Percentiles rank a stretch among this genome's conserved stretches.
Evolutionary conservation across 2,888 invertebrate genomes (phyloP).

Genomic region (Eurytoma adleriae): DNA sequence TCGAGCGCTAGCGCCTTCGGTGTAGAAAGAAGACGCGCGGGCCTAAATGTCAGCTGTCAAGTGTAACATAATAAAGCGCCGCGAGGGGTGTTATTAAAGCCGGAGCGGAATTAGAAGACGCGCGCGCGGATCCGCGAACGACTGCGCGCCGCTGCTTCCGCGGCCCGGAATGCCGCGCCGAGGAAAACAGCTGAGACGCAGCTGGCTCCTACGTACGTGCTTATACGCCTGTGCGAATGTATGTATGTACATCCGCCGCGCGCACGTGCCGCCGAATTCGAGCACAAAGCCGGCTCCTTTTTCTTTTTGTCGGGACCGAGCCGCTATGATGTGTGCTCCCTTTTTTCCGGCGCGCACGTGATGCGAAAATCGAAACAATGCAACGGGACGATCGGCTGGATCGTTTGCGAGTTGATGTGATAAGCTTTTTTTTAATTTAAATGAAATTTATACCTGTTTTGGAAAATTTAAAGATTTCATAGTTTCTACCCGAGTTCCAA

Average conservation of each 20-base stretch:
- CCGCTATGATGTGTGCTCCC: background rate
- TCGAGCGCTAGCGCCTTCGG: too few species aligned
- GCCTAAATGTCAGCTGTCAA: too few species aligned
- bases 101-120: background rate
- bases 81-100: background rate
- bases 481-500: too few species aligned
- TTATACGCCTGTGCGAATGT: background rate
- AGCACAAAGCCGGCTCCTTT: background rate
- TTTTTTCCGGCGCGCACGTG: background rate
- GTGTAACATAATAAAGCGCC: background rate
- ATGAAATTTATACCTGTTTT: too few species aligned
- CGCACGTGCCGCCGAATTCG: slow-evolving; percentile 13
- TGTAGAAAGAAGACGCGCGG: too few species aligned
- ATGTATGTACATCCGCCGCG: background rate
- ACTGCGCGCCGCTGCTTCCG: background rate
- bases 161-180: background rate
- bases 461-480: too few species aligned
- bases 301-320: background rate
- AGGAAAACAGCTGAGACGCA: slow-evolving; percentile 73
- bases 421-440: too few species aligned
- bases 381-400: too few species aligned
- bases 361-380: too few species aligned
- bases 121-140: background rate
- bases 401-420: too few species aligned
- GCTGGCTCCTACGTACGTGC: slow-evolving; percentile 62